Conservation (phyloP, 2,797 vertebrate species). For the Orientallactaga sibirica region DNA sequence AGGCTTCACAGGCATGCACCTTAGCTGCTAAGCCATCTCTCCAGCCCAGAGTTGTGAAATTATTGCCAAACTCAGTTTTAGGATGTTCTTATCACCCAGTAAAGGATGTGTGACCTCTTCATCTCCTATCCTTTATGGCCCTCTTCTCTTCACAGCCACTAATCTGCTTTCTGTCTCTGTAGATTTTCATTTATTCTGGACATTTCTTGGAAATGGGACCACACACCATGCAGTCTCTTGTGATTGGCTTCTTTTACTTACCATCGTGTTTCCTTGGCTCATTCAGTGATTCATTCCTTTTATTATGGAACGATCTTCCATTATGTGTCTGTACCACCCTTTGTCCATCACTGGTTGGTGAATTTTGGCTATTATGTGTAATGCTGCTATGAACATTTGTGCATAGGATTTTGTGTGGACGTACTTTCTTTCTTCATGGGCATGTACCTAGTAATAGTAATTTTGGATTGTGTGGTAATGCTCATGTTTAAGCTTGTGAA, state of each 20-base stretch:
- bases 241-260: neutral
- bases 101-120: neutral
- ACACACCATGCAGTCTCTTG: neutral
- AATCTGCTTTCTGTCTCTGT: neutral
- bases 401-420: neutral
- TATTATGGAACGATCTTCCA: neutral
- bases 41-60: neutral
- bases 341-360: neutral
- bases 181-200: neutral
- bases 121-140: neutral
- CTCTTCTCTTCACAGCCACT: neutral
- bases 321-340: neutral
- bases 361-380: neutral
- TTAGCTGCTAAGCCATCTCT: no score
- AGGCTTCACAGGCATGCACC: no score
- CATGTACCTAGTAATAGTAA: neutral
- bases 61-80: neutral
- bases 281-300: neutral
- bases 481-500: conserved; percentile 3
- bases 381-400: neutral
- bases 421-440: neutral
- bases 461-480: neutral
- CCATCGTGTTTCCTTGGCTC: neutral
- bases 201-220: neutral
- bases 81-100: neutral